These are phyloP conservation scores for Drosophila ezoana DNA, from an alignment of 2,888 invertebrate species.

Conservation along the genomic window DNA sequence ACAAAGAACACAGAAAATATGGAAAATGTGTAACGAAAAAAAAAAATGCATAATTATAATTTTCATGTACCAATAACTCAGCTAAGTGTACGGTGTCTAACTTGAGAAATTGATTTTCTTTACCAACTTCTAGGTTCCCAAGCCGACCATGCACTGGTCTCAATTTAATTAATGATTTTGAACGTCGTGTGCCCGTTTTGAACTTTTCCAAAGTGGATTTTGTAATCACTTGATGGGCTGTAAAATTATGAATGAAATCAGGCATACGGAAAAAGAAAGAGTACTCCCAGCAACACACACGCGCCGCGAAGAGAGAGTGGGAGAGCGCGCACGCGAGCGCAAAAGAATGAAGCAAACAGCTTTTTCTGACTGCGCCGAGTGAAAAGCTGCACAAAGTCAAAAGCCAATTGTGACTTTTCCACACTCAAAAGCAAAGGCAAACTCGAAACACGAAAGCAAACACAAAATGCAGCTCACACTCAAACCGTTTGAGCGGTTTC, in stretches of 20 bases:
- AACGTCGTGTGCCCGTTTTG: conserved; percentile 69
- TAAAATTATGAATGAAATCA: conserved; percentile 72
- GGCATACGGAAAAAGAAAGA: conserved; percentile 46
- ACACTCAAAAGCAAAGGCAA: conserved; percentile 23
- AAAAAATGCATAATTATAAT: conserved; percentile 68
- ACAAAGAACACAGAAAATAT: conserved; percentile 16
- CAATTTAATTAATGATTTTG: conserved; percentile 75
- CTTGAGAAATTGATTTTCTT: conserved; percentile 78
- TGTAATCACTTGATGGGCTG: conserved; percentile 58
- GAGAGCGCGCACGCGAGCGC: conserved; percentile 18
- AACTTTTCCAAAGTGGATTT: conserved; percentile 68
- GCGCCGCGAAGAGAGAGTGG: conserved; percentile 18
- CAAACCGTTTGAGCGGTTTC: conserved; percentile 63
- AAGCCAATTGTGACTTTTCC: conserved; percentile 17
- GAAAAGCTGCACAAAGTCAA: conserved; percentile 32
- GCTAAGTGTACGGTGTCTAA: conserved; percentile 55
- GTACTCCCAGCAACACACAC: conserved; percentile 18
- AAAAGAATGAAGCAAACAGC: conserved; percentile 28
- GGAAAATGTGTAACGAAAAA: conserved; percentile 15
- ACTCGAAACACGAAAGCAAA: conserved; percentile 37
- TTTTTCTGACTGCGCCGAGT: conserved; percentile 37
- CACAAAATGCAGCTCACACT: conserved; percentile 43
- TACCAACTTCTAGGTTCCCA: conserved; percentile 34
- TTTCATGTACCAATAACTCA: conserved; percentile 78
- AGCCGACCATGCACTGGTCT: conserved; percentile 64